A percentile compares a stretch with the other conserved stretches of the same genome.
phyloP scores from a whole-genome alignment of 2,888 invertebrate genomes.

The Baccha elongata region DNA sequence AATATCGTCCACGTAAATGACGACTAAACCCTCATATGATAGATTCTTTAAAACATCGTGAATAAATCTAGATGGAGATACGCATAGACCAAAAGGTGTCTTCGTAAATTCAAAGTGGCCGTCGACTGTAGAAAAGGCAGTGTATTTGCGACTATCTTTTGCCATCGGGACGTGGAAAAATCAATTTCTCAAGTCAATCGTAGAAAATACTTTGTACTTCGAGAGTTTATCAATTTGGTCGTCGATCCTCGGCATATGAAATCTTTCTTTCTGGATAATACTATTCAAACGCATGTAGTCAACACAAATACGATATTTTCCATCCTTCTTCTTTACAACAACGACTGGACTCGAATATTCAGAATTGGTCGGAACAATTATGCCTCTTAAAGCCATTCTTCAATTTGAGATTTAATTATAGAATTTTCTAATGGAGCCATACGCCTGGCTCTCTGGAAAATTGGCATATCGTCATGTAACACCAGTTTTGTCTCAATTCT shows the following conservation, averaged over 20 bases:
- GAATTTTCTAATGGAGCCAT: neutral
- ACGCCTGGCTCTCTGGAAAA: neutral
- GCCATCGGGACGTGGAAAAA: neutral
- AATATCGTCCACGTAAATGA: neutral
- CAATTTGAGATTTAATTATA: neutral
- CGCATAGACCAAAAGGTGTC: neutral
- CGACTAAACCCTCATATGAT: neutral
- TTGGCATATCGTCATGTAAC: no score
- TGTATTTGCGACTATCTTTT: neutral
- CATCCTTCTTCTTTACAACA: slow-evolving; percentile 73
- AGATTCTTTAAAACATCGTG: neutral
- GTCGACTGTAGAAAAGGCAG: neutral
- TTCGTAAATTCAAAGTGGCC: neutral
- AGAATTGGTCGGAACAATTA: neutral
- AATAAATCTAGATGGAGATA: slow-evolving; percentile 1
- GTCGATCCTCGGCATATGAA: neutral
- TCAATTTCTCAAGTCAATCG: neutral
- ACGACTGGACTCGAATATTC: slow-evolving; percentile 45
- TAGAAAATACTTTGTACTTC: neutral
- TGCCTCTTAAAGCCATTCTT: slow-evolving; percentile 1
- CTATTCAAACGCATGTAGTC: slow-evolving; percentile 76
- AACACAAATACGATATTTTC: slow-evolving; percentile 75
- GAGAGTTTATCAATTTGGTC: neutral
- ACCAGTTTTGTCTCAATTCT: no score
- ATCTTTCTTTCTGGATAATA: neutral